These are phyloP conservation scores for Labrus mixtus DNA, from an alignment of 2,113 vertebrate genomes.

Conservation along the genomic window DNA sequence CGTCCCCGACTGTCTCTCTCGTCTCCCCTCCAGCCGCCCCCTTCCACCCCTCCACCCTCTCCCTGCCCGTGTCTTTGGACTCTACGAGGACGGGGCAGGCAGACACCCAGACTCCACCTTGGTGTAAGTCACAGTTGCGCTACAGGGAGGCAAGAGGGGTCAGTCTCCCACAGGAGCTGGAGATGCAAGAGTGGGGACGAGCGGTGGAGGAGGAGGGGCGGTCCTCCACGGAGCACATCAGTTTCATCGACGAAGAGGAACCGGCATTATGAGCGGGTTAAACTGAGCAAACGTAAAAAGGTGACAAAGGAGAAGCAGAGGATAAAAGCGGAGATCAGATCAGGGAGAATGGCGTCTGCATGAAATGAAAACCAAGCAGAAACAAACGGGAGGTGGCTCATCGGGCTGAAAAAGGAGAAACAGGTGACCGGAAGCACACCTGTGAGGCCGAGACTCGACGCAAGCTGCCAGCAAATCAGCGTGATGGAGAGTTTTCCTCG, in stretches of 20 bases:
- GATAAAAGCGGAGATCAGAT: slow-evolving; percentile 4
- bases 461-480: slow-evolving; percentile 21
- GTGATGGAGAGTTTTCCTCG: slow-evolving; percentile 9
- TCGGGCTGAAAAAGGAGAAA: neutral
- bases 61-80: slow-evolving; percentile 72
- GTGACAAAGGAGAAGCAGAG: slow-evolving; percentile 30
- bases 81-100: slow-evolving; percentile 25
- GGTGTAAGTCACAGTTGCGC: slow-evolving; percentile 50
- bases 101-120: slow-evolving; percentile 42
- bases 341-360: neutral
- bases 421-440: slow-evolving; percentile 2
- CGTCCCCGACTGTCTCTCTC: slow-evolving; percentile 23
- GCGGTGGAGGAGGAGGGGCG: slow-evolving; percentile 40
- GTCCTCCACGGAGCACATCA: slow-evolving; percentile 80
- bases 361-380: neutral
- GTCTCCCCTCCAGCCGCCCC: slow-evolving; percentile 23
- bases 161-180: slow-evolving; percentile 75
- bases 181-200: slow-evolving; percentile 81
- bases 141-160: slow-evolving; percentile 17
- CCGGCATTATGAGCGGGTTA: slow-evolving; percentile 75
- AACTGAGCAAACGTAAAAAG: slow-evolving; percentile 6
- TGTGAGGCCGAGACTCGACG: neutral
- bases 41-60: slow-evolving; percentile 59
- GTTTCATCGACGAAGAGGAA: slow-evolving; percentile 87
- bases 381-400: neutral